Conservation (phyloP, 1,140 invertebrate genomes). For the Drosophila bipectinata region DNA sequence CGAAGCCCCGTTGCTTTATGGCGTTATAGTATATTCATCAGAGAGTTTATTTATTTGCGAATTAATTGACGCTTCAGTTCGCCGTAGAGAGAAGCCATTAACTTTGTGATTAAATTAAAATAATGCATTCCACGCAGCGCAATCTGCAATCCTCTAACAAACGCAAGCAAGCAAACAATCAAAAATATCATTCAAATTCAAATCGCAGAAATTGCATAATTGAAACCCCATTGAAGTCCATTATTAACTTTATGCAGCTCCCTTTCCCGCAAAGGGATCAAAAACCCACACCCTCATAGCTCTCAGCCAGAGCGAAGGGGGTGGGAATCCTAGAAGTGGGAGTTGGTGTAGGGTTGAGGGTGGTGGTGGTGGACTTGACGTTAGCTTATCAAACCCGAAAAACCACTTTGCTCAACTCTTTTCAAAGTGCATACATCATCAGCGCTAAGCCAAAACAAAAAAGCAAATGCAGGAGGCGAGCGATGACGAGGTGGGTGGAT, state of each 20-base stretch:
- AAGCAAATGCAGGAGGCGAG: slow-evolving; percentile 59
- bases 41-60: slow-evolving; percentile 3
- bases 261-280: slow-evolving; percentile 46
- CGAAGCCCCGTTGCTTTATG: slow-evolving; percentile 4
- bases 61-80: slow-evolving; percentile 15
- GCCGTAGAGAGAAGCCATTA: slow-evolving; percentile 12
- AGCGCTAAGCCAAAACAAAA: slow-evolving; percentile 81
- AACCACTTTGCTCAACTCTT: slow-evolving; percentile 82
- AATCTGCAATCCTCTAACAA: slow-evolving; percentile 17
- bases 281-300: slow-evolving; percentile 32
- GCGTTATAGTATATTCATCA: slow-evolving; percentile 3
- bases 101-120: slow-evolving; percentile 43
- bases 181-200: slow-evolving; percentile 80
- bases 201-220: slow-evolving; percentile 81
- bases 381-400: slow-evolving; percentile 80
- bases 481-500: slow-evolving; percentile 19
- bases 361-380: slow-evolving; percentile 50
- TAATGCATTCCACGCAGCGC: slow-evolving; percentile 28
- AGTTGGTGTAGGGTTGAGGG: background rate
- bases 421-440: slow-evolving; percentile 82
- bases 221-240: slow-evolving; percentile 80
- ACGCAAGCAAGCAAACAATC: slow-evolving; percentile 65
- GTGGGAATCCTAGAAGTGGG: background rate
- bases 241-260: slow-evolving; percentile 78
- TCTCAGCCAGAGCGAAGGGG: slow-evolving; percentile 7